Evolutionary conservation across 1,140 invertebrate genomes (phyloP).

Genomic region (Pseudomyrmex dendroicus): DNA sequence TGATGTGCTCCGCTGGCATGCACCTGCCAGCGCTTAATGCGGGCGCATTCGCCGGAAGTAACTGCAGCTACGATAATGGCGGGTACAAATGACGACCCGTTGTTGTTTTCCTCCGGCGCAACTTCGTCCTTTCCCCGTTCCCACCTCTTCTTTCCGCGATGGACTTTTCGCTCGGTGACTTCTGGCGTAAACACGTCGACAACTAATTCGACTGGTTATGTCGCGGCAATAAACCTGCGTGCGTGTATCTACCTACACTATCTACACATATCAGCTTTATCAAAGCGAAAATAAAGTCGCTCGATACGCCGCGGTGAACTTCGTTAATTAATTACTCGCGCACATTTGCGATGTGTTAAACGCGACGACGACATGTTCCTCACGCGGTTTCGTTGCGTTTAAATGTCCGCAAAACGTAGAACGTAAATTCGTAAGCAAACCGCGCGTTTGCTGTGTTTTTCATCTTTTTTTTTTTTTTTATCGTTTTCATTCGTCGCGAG

Average conservation of each 20-base stretch:
- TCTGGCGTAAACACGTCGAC: not conserved
- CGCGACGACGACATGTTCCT: not conserved
- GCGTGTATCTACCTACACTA: not conserved
- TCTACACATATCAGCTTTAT: not conserved
- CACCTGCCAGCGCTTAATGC: slow-evolving; percentile 46
- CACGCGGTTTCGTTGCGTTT: not conserved
- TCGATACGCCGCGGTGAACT: not conserved
- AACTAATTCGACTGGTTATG: slow-evolving; percentile 45
- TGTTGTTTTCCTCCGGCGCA: slow-evolving; percentile 38
- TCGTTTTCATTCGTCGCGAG: too few relatives aligned
- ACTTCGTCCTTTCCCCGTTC: not conserved
- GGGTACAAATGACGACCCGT: slow-evolving; percentile 61
- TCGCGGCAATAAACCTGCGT: not conserved
- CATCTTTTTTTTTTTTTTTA: too few relatives aligned
- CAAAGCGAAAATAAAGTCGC: not conserved
- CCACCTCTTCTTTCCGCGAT: not conserved
- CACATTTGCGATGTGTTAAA: too few relatives aligned
- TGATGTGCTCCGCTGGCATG: slow-evolving; percentile 2
- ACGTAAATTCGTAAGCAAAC: not conserved
- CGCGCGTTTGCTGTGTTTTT: too few relatives aligned
- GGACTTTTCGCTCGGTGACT: slow-evolving; percentile 38
- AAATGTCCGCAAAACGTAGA: not conserved
- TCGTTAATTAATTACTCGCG: slow-evolving; percentile 7
- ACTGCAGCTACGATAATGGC: slow-evolving; percentile 56
- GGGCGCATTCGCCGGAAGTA: slow-evolving; percentile 33